Evolutionary conservation across 2,113 vertebrate species (phyloP).

Genomic region (Brachyistius frenatus): DNA sequence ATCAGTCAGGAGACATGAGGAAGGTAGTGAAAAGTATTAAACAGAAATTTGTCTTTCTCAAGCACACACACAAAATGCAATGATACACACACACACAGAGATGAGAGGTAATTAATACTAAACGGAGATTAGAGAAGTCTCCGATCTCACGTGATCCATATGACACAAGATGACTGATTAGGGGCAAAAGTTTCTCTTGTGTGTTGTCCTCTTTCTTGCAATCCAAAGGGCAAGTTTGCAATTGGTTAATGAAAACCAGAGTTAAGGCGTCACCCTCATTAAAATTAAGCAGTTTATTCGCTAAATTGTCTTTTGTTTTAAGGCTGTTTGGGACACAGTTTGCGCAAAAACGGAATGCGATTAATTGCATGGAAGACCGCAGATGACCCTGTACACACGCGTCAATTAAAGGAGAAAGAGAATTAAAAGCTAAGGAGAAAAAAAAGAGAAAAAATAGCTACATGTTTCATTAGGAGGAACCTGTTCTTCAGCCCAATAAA

Average conservation of each 20-base stretch:
- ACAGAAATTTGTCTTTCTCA: neutral
- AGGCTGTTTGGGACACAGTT: neutral
- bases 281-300: neutral
- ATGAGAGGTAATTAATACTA: constrained; percentile 14
- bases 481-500: neutral
- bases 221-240: constrained; percentile 19
- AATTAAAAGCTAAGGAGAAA: neutral
- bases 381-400: neutral
- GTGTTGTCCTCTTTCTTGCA: neutral
- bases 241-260: constrained; percentile 41
- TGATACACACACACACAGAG: neutral
- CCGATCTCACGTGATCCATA: too few species aligned
- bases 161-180: too few species aligned
- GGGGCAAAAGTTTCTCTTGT: constrained; percentile 2
- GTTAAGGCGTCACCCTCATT: constrained; percentile 4
- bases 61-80: neutral
- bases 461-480: neutral
- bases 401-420: neutral
- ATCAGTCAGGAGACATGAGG: constrained; percentile 11
- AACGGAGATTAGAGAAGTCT: constrained; percentile 3
- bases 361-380: neutral
- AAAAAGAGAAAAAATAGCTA: neutral
- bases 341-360: neutral
- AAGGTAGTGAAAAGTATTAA: constrained; percentile 31
- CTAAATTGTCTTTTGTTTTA: neutral